Evolutionary conservation across 2,113 vertebrate species (phyloP).

Genomic region (Sceloporus undulatus): DNA sequence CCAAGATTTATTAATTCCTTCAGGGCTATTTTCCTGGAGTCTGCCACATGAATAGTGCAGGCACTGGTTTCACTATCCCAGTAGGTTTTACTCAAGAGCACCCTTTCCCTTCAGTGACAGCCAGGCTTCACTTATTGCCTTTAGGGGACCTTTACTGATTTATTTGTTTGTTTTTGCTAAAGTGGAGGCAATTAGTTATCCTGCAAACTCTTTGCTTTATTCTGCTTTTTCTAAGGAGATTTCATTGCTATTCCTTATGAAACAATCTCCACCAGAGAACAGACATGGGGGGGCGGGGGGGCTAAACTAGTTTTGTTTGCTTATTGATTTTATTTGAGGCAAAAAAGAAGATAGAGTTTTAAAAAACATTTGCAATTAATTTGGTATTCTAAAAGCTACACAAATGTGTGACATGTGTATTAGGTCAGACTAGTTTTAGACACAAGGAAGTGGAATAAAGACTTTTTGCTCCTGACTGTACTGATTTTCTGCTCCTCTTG

Average conservation of each 20-base stretch:
- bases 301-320: not conserved
- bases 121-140: not conserved
- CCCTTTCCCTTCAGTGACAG: not conserved
- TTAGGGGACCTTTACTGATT: not conserved
- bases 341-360: not conserved
- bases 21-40: not conserved
- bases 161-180: not conserved
- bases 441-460: not conserved
- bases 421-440: not conserved
- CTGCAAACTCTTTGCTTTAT: too few species aligned
- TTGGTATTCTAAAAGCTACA: not conserved
- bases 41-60: not conserved
- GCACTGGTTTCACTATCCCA: not conserved
- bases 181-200: not conserved
- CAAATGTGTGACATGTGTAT: too few species aligned
- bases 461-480: not conserved
- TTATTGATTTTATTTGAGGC: not conserved
- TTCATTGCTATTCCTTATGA: not conserved
- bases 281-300: not conserved
- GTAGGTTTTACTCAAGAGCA: not conserved
- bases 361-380: not conserved
- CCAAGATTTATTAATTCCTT: conserved; percentile 15
- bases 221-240: too few species aligned
- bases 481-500: not conserved
- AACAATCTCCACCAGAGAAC: not conserved